Evolutionary conservation across 2,797 vertebrate genomes (phyloP), one percentile per base, ranked within the genome.

Genomic region (Tangara arthus): DNA sequence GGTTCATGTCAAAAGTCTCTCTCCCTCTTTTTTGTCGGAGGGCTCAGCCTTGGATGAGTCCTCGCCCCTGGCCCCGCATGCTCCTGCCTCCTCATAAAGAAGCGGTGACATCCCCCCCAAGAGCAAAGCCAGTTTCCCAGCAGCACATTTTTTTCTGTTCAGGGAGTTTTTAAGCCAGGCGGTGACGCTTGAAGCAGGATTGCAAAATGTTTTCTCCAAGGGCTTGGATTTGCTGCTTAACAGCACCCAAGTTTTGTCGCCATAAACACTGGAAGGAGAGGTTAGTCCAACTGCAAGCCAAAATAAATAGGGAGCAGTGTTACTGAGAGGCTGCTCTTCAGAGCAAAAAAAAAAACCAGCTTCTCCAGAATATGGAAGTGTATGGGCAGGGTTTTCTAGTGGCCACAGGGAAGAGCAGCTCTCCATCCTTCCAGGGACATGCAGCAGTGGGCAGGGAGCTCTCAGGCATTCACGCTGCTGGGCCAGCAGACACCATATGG

Each of bases 61-160:
- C 41, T 80, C 1, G 0, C 5, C 3, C 9, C 3, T 23, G 0
- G 3, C 20, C 63, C 52, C 35, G 12, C 47, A 26, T 0, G 0
- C 32, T 87, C n/a, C 23, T 34, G 20, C 26, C 57, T 71, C 56
- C 73, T 81, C 70, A 53, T 44, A 83, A 73, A 81, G 56, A 22
- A 90, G 56, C 0, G 1, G 28, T 49, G 61, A 75, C 57, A 59
- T 47, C 11, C 18, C 12, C 18, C 5, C 2, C 30, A 18, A 26
- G n/a, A 69, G 71, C 70, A 87, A 60, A 95, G 50, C 27, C 52
- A 50, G 12, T 44, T 80, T 93, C 60, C 60, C 64, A 82, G 60
- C 39, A 77, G 64, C 46, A 69, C 11, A 56, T 41, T 85, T 73
- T 69, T 93, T 66, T 59, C 82, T 46, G 34, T 69, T 39, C 46